Percentiles rank a stretch among this genome's conserved stretches.
phyloP scores from a whole-genome alignment of 1,140 invertebrate genomes.

The Lepidostoma basale region DNA sequence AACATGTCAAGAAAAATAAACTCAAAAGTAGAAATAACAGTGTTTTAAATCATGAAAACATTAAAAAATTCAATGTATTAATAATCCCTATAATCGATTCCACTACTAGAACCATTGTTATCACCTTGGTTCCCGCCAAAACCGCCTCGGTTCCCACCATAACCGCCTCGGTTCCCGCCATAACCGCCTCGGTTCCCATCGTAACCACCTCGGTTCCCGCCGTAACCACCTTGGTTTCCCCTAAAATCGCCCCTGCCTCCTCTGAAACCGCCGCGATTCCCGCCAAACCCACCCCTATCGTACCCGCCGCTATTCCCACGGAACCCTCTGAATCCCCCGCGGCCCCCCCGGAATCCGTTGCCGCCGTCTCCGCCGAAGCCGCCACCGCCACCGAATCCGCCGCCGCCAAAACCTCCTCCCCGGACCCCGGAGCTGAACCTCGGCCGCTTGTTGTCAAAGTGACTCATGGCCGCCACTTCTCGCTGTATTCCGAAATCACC shows the following conservation, averaged over 20 bases:
- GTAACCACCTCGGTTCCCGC: slow-evolving; percentile 39
- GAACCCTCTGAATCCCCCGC: slow-evolving; percentile 47
- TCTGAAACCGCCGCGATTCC: slow-evolving; percentile 34
- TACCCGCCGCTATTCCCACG: slow-evolving; percentile 42
- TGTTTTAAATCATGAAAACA: background rate
- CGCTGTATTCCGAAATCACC: slow-evolving; percentile 72
- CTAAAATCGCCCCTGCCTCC: slow-evolving; percentile 30
- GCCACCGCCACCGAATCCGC: slow-evolving; percentile 49
- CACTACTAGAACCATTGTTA: background rate
- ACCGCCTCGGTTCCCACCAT: slow-evolving; percentile 1
- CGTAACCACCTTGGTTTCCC: slow-evolving; percentile 39
- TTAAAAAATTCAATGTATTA: background rate
- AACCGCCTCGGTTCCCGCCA: slow-evolving; percentile 32
- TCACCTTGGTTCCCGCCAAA: background rate
- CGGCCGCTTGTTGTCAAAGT: slow-evolving; percentile 50
- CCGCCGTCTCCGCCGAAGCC: slow-evolving; percentile 45
- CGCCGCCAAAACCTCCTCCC: slow-evolving; percentile 50
- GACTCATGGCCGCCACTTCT: slow-evolving; percentile 50
- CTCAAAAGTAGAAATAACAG: background rate
- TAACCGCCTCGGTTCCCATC: slow-evolving; percentile 37
- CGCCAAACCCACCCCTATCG: slow-evolving; percentile 32
- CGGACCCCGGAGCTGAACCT: slow-evolving; percentile 45
- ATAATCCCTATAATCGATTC: slow-evolving; percentile 8
- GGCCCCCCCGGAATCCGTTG: slow-evolving; percentile 30
- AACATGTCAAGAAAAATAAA: too few species aligned